Percentiles rank a stretch among this genome's conserved stretches.
phyloP scores from a whole-genome alignment of 2,113 vertebrate species.

The Pampusana beccarii region DNA sequence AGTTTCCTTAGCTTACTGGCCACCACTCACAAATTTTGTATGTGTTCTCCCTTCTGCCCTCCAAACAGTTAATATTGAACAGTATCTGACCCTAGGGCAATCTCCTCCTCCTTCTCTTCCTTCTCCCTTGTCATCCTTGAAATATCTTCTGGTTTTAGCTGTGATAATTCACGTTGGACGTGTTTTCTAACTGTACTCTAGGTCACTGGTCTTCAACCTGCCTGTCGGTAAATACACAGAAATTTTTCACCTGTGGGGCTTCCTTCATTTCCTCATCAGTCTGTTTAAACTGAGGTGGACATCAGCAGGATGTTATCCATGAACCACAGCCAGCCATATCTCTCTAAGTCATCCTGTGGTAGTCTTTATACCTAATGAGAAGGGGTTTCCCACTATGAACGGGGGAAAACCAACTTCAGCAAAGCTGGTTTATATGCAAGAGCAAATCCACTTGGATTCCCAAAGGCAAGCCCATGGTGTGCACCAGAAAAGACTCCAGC shows the following conservation, averaged over 20 bases:
- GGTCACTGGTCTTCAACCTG: not conserved
- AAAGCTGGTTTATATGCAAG: not conserved
- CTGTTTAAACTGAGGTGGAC: not conserved
- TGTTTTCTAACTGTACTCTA: not conserved
- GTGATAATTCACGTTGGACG: accelerated
- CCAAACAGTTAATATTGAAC: not conserved
- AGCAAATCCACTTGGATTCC: not conserved
- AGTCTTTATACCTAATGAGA: not conserved
- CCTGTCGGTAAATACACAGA: not conserved
- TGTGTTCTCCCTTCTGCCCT: not conserved
- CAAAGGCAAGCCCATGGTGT: not conserved
- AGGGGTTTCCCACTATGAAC: not conserved
- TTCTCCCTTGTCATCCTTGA: not conserved
- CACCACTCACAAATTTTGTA: not conserved
- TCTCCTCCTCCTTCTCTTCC: not conserved
- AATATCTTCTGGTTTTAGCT: not conserved
- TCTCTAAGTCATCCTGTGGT: not conserved
- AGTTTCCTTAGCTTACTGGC: not conserved
- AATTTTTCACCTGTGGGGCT: not conserved
- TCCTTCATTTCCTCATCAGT: not conserved
- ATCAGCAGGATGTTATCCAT: not conserved
- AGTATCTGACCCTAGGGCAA: not conserved
- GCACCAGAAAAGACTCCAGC: not conserved
- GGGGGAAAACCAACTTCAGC: not conserved
- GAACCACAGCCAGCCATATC: not conserved